These are phyloP conservation scores for Lepus townsendii DNA, from an alignment of 2,797 vertebrate species.

Conservation along the genomic window DNA sequence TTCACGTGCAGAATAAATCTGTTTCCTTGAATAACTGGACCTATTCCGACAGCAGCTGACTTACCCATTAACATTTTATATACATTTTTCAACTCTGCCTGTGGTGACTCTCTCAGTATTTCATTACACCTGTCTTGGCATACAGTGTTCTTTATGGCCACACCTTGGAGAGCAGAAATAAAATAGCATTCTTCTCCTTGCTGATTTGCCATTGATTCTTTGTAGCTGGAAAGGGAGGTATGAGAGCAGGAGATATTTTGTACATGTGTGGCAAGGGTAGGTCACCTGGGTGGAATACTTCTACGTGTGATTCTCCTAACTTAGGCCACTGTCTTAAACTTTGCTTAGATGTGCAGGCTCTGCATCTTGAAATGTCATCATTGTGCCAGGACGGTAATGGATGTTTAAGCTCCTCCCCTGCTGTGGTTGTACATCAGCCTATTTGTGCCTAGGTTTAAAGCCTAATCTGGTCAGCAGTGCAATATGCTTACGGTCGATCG, in stretches of 20 bases:
- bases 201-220: background rate
- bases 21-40: background rate
- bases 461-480: background rate
- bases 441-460: slow-evolving; percentile 6
- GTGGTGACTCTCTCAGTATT: background rate
- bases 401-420: background rate
- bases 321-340: background rate
- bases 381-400: background rate
- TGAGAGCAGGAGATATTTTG: background rate
- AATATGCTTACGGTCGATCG: background rate
- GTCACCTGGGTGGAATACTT: background rate
- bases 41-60: background rate
- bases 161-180: background rate
- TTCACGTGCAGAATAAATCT: background rate
- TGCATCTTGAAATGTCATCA: slow-evolving; percentile 7
- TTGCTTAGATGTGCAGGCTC: background rate
- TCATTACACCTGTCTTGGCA: background rate
- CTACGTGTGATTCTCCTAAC: background rate
- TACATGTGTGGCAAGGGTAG: background rate
- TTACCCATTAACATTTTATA: background rate
- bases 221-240: background rate
- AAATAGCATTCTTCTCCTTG: background rate
- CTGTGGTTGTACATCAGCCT: background rate
- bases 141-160: background rate
- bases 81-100: background rate